Base-by-base conservation (phyloP, 2,113 vertebrate genomes). In the Thalassoma bifasciatum region DNA sequence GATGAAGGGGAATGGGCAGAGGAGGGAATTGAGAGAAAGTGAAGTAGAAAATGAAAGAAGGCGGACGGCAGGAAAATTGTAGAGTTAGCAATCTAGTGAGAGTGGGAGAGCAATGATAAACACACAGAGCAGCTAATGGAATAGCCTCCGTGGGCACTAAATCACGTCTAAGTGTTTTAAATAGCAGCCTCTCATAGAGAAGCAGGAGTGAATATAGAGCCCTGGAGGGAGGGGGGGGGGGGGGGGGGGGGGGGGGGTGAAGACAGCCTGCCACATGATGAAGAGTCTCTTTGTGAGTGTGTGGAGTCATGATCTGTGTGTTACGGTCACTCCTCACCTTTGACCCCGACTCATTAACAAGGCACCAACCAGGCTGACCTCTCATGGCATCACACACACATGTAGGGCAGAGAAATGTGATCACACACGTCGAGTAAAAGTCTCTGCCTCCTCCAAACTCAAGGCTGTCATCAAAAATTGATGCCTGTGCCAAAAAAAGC, bases 111-210 rank as follows among this genome's bases (percentile, higher is more conserved):
- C 69, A 67, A 44, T 76, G 88, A 92, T 92, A 91, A 92, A 92
- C 89, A 90, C 79, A 85, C 77, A 79, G 80, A 80, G 72, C 78
- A 61, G 87, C 90, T 91, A 91, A 92, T 92, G 88, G 89, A 92
- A 88, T 61, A 75, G 87, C 81, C 86, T 90, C 86, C 2, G 70
- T 71, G 86, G 88, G 79, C 86, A 88, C 86, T 91, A 91, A 91
- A 92, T 91, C 89, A 89, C 86, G 72, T 85, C 83, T 92, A 90
- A 92, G 89, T 92, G 91, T 91, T 92, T 91, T 86, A 91, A 89
- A 90, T 84, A 89, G 89, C 86, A 91, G 86, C 81, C 72, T 80
- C 86, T 86, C 71, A 77, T 73, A 49, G 70, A 74, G 71, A 83
- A 74, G 72, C 79, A 81, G 78, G 70, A 62, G 44, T 38, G 68